phyloP scores from a whole-genome alignment of 2,797 vertebrate species.

The Syngnathus rostellatus region DNA sequence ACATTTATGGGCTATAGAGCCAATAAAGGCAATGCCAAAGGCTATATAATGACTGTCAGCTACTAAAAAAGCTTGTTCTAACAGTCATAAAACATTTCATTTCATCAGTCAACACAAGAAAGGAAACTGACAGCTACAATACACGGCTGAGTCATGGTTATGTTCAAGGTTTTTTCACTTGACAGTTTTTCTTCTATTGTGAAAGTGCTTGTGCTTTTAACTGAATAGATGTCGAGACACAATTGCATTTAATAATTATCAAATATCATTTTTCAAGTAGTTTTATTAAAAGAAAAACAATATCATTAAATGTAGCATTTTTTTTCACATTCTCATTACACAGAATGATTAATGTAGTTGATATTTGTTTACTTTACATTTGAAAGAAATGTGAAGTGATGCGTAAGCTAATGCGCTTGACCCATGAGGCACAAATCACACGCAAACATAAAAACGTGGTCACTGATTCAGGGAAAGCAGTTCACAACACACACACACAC shows the following conservation, averaged over 20 bases:
- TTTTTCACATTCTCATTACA: neutral
- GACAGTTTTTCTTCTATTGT: neutral
- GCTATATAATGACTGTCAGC: constrained; percentile 45
- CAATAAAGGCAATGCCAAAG: constrained; percentile 44
- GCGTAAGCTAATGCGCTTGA: constrained; percentile 8
- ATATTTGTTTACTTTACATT: neutral
- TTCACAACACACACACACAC: constrained; percentile 22
- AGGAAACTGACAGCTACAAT: neutral
- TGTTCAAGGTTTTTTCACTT: neutral
- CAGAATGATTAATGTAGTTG: neutral
- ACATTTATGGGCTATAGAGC: constrained; percentile 44
- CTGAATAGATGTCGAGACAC: neutral
- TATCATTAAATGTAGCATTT: too few species aligned
- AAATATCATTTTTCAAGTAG: neutral
- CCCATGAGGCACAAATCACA: constrained; percentile 12
- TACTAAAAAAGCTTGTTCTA: constrained; percentile 29
- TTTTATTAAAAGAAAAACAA: neutral
- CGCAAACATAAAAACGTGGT: neutral
- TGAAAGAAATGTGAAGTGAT: neutral
- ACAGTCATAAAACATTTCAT: constrained; percentile 20
- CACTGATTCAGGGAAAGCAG: constrained; percentile 33
- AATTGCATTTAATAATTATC: neutral
- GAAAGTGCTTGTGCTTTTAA: neutral
- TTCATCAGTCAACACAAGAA: constrained; percentile 14
- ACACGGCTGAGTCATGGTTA: neutral